These are phyloP conservation scores for Callyntrura guangdongensis DNA, from an alignment of 2,888 invertebrate species.

Conservation along the genomic window DNA sequence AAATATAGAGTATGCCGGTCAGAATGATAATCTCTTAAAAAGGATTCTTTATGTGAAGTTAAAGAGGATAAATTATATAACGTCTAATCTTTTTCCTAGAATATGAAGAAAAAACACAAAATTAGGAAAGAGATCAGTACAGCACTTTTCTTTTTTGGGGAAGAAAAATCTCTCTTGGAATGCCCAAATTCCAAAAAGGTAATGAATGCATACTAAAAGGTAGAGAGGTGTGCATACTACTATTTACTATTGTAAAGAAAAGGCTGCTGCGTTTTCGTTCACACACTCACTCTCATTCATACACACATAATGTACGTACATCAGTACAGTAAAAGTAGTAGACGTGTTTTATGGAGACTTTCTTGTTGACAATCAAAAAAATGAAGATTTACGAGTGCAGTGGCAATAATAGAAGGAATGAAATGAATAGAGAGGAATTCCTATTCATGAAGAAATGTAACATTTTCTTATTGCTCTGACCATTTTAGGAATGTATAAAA, in stretches of 20 bases:
- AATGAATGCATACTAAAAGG: too few relatives aligned
- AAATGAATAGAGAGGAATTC: slow-evolving; percentile 51
- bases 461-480: too few relatives aligned
- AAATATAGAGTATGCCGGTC: not conserved
- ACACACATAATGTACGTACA: too few relatives aligned
- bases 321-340: not conserved
- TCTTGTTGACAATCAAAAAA: slow-evolving; percentile 51
- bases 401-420: slow-evolving; percentile 38
- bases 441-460: too few relatives aligned
- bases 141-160: slow-evolving; percentile 11
- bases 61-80: not conserved
- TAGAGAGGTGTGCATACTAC: too few relatives aligned
- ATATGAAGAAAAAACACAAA: not conserved
- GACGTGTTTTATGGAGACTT: not conserved
- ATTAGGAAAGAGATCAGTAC: not conserved
- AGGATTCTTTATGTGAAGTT: not conserved
- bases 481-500: too few relatives aligned
- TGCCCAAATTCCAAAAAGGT: slow-evolving; percentile 21
- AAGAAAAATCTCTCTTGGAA: slow-evolving; percentile 13
- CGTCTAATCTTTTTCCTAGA: not conserved
- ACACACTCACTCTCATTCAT: too few relatives aligned
- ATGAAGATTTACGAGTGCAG: slow-evolving; percentile 70
- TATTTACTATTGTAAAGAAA: not conserved
- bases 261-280: not conserved
- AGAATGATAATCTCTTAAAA: slow-evolving; percentile 2